phyloP scores from a whole-genome alignment of 2,797 vertebrate genomes.

The Mergus octosetaceus region DNA sequence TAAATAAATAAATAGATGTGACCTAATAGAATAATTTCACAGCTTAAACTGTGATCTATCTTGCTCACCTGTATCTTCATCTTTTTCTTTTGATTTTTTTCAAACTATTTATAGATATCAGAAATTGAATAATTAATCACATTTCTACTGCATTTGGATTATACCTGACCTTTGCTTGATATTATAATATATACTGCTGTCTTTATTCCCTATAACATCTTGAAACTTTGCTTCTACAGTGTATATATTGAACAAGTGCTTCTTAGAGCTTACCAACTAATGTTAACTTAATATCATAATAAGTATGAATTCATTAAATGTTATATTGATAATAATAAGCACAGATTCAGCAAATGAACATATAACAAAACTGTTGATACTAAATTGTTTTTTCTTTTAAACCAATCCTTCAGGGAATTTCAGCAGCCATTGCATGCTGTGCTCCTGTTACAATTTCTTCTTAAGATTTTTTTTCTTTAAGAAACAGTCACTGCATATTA shows the following conservation, averaged over 20 bases:
- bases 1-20: not conserved
- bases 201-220: not conserved
- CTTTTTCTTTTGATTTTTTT: not conserved
- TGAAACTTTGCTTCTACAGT: not conserved
- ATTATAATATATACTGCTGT: not conserved
- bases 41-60: not conserved
- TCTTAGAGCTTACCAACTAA: not conserved
- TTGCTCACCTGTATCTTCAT: not conserved
- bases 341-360: not conserved
- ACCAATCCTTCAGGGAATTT: not conserved
- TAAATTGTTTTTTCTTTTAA: not conserved
- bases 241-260: not conserved
- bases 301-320: not conserved
- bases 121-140: not conserved
- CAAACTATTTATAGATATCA: not conserved
- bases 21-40: not conserved
- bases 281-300: not conserved
- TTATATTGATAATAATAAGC: not conserved
- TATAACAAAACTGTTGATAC: not conserved
- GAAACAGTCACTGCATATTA: not conserved
- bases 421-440: not conserved
- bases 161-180: slow-evolving; percentile 24
- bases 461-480: not conserved
- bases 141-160: not conserved
- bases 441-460: not conserved